A percentile compares a stretch with the other conserved stretches of the same genome.
These are phyloP conservation scores for Epizoanthus illoricatus DNA, from an alignment of 92 coral and sea anemone genomes.

Conservation along the genomic window DNA sequence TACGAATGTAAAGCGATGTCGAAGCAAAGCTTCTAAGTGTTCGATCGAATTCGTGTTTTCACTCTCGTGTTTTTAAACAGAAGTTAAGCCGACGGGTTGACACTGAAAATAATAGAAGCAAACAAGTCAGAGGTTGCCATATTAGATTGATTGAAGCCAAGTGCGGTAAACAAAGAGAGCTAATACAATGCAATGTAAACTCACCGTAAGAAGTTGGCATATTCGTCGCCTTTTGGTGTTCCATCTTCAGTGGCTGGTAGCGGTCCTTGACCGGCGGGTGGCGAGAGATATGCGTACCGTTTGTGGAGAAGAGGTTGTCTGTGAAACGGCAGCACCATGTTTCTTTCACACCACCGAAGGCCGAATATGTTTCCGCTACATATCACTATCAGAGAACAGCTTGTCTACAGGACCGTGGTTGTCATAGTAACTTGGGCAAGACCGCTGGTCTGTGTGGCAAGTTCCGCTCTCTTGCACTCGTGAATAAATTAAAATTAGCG, in stretches of 20 bases:
- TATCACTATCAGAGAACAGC: not conserved
- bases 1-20: no score
- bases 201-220: slow-evolving; percentile 88
- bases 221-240: slow-evolving; percentile 76
- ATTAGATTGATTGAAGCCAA: slow-evolving; percentile 18
- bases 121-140: not conserved
- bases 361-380: slow-evolving; percentile 21
- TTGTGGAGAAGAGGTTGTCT: slow-evolving; percentile 91
- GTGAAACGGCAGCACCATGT: slow-evolving; percentile 93
- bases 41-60: no score
- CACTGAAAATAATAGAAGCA: not conserved
- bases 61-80: no score
- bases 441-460: not conserved
- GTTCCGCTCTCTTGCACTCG: no score
- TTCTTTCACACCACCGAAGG: slow-evolving; percentile 44
- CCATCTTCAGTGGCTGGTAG: slow-evolving; percentile 42
- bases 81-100: not conserved
- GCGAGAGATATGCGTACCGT: slow-evolving; percentile 71
- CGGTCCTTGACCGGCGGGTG: slow-evolving; percentile 44
- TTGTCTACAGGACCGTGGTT: not conserved
- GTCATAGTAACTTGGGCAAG: slow-evolving; percentile 37
- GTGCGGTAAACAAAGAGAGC: slow-evolving; percentile 35
- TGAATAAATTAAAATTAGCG: no score
- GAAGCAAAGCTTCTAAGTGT: no score
- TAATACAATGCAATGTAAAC: slow-evolving; percentile 8